phyloP scores from a whole-genome alignment of 2,113 vertebrate species.

The Strix aluco region DNA sequence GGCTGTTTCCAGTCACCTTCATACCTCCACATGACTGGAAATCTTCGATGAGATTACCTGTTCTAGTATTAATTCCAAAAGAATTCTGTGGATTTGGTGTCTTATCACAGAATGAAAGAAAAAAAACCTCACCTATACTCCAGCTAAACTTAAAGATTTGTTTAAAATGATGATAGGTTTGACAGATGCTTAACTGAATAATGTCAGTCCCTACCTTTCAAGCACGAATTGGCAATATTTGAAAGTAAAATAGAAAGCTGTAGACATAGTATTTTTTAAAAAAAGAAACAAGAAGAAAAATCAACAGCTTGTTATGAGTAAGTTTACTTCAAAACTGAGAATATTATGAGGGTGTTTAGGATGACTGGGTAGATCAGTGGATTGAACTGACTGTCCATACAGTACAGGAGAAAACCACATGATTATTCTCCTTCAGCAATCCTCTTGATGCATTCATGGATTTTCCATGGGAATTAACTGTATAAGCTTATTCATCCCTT shows the following conservation, averaged over 20 bases:
- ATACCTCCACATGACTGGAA: not conserved
- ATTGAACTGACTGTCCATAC: constrained; percentile 37
- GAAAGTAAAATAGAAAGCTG: not conserved
- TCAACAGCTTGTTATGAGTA: constrained; percentile 44
- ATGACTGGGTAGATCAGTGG: constrained; percentile 22
- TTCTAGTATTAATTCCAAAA: not conserved
- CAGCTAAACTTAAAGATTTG: not conserved
- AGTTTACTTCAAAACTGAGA: constrained; percentile 11
- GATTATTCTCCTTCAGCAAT: constrained; percentile 60
- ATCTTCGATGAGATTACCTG: not conserved
- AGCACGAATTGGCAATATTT: not conserved
- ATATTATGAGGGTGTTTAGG: constrained; percentile 9
- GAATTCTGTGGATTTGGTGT: not conserved
- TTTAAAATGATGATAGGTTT: not conserved
- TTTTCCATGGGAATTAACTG: constrained; percentile 48
- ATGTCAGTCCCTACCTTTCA: not conserved
- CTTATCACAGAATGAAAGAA: not conserved
- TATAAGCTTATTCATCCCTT: constrained; percentile 37
- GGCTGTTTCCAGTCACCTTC: not conserved
- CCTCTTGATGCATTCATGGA: constrained; percentile 38
- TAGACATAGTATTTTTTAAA: not conserved
- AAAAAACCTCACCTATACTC: not conserved
- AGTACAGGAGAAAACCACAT: constrained; percentile 53
- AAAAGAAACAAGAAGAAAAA: not conserved
- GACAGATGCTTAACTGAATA: not conserved